Percentiles rank a stretch among this genome's conserved stretches.
These are phyloP conservation scores for Formica selysi DNA, from an alignment of 1,140 invertebrate species.

Conservation along the genomic window DNA sequence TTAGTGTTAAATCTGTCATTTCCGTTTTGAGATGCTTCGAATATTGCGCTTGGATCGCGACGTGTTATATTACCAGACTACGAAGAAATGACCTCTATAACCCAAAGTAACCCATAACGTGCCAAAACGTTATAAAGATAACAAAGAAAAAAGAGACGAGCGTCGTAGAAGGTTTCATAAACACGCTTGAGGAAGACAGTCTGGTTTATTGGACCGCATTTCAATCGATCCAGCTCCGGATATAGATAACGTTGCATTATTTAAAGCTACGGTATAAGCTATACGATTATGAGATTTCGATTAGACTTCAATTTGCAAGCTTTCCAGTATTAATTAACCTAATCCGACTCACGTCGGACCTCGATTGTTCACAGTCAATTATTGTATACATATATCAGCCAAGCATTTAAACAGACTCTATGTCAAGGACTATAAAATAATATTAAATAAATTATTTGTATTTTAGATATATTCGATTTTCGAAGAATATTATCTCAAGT, in stretches of 20 bases:
- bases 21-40: slow-evolving; percentile 12
- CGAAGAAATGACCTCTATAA: slow-evolving; percentile 4
- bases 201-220: slow-evolving; percentile 29
- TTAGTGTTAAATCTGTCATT: slow-evolving; percentile 24
- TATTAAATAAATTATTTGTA: neutral
- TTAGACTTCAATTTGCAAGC: neutral
- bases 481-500: slow-evolving; percentile 34
- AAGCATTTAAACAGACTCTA: slow-evolving; percentile 1
- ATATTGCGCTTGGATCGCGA: slow-evolving; percentile 2
- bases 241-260: slow-evolving; percentile 52
- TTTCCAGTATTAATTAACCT: slow-evolving; percentile 6
- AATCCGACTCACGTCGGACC: neutral
- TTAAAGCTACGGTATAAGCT: slow-evolving; percentile 33
- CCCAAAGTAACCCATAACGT: neutral
- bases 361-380: slow-evolving; percentile 10
- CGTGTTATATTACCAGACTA: neutral
- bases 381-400: neutral
- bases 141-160: neutral
- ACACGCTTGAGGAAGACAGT: slow-evolving; percentile 2
- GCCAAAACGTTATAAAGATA: slow-evolving; percentile 1
- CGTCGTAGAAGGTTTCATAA: slow-evolving; percentile 21
- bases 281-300: slow-evolving; percentile 45
- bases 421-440: neutral
- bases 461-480: neutral
- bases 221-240: slow-evolving; percentile 34